Conservation (phyloP, 2,113 vertebrate genomes). For the Corythaeola cristata region DNA sequence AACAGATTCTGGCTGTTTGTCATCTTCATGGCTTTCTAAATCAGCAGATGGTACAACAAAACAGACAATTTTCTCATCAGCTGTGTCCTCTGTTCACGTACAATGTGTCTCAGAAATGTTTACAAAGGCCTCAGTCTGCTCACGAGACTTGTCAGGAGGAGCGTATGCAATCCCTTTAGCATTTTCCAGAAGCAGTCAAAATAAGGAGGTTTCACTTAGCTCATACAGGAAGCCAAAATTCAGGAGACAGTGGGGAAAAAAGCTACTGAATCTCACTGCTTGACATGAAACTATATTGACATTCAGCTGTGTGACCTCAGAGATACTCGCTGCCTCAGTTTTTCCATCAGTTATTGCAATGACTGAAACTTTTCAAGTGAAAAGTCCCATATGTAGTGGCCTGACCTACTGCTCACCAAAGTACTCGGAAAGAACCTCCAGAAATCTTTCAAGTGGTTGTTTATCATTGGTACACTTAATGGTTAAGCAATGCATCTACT, state of each 20-base stretch:
- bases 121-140: neutral
- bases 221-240: neutral
- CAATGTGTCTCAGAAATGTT: constrained; percentile 32
- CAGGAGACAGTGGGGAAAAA: neutral
- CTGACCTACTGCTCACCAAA: neutral
- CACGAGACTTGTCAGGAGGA: neutral
- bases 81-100: neutral
- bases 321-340: neutral
- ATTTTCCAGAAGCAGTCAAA: neutral
- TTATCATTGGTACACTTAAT: neutral
- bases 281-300: neutral
- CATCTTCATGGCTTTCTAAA: constrained; percentile 41
- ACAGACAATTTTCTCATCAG: constrained; percentile 57
- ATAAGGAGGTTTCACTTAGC: neutral
- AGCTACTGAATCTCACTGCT: neutral
- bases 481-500: neutral
- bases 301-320: neutral
- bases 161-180: neutral
- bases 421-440: neutral
- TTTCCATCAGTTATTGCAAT: neutral
- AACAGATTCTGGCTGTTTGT: constrained; percentile 60
- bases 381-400: neutral
- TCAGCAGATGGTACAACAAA: constrained; percentile 67
- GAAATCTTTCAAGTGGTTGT: neutral
- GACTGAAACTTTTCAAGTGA: neutral